phyloP scores from a whole-genome alignment of 1,140 invertebrate genomes.

The Drosophila nasuta region DNA sequence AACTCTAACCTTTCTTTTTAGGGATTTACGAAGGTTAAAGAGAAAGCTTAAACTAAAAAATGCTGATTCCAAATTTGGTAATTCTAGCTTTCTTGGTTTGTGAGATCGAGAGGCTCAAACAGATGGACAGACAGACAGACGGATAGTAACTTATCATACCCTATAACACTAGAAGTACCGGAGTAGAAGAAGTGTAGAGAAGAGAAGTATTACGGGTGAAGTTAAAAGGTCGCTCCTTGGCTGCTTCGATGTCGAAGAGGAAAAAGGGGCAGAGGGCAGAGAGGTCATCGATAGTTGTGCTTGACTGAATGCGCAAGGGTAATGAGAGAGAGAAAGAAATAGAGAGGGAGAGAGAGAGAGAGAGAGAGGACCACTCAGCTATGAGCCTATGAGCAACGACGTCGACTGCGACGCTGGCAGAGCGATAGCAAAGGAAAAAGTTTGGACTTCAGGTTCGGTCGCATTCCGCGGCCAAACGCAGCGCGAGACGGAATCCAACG shows the following conservation, averaged over 20 bases:
- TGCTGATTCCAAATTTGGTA: no score
- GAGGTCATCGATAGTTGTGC: constrained; percentile 53
- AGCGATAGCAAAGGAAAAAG: not conserved
- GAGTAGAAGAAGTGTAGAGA: no score
- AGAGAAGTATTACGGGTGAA: not conserved
- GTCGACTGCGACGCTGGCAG: not conserved
- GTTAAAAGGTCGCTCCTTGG: not conserved
- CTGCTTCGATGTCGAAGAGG: not conserved
- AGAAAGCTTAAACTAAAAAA: no score
- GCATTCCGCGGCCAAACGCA: constrained; percentile 74
- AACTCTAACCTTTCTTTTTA: no score
- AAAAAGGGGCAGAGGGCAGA: not conserved
- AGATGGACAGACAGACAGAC: no score
- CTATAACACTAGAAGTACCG: no score
- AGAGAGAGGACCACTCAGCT: no score
- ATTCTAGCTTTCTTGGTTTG: no score
- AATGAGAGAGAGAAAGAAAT: constrained; percentile 37
- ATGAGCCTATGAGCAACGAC: constrained; percentile 9
- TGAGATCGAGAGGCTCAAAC: no score
- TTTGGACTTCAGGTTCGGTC: not conserved
- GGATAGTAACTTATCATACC: no score
- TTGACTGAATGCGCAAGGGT: constrained; percentile 62
- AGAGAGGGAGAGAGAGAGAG: no score
- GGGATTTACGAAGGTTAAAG: no score
- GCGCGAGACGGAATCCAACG: constrained; percentile 65